Evolutionary conservation across 1,140 invertebrate genomes (phyloP), one percentile per base, ranked within the genome.

Genomic region (Cydia splendana): DNA sequence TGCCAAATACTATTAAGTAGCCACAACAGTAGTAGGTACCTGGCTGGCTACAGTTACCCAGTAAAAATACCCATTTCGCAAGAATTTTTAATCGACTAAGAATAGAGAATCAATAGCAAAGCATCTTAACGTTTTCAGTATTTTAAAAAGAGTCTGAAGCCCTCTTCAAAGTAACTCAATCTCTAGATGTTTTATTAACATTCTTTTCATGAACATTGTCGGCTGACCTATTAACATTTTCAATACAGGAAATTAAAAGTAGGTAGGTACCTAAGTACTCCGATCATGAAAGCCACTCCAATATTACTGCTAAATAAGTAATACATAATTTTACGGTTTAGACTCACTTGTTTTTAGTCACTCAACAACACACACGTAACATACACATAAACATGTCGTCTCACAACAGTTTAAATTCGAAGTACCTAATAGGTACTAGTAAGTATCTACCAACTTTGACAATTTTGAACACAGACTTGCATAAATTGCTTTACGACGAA

Each of bases 141-240:
- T 20, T 24, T 62, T 24, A 62, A 24, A n/a, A 20, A n/a, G 12
- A 57, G 53, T 15, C 4, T 57, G 53, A 62, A 62, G 57, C 20
- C 57, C n/a, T 57, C 51, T 62, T 20, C 18, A 62, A 24, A 20
- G 18, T 20, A 62, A 62, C n/a, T 20, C 7, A 7, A 24, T 62
- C 4, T n/a, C 67, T 30, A 67, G 67, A 34, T 71, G 12, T 38
- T 71, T 67, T 67, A 71, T 71, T 71, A 71, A 71, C 13, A 71
- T 71, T 71, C 30, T 20, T 71, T 62, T 42, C 28, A 69, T 38
- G 15, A 34, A 34, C 67, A 38, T 71, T 71, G 67, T 38, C 9
- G 34, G 67, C 67, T 15, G 67, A 24, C n/a, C 9, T 71, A 71
- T 42, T 71, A 71, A 71, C 20, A 71, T 18, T n/a, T 42, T n/a